phyloP scores from a whole-genome alignment of 2,888 invertebrate genomes.

The Exocentrus adspersus region DNA sequence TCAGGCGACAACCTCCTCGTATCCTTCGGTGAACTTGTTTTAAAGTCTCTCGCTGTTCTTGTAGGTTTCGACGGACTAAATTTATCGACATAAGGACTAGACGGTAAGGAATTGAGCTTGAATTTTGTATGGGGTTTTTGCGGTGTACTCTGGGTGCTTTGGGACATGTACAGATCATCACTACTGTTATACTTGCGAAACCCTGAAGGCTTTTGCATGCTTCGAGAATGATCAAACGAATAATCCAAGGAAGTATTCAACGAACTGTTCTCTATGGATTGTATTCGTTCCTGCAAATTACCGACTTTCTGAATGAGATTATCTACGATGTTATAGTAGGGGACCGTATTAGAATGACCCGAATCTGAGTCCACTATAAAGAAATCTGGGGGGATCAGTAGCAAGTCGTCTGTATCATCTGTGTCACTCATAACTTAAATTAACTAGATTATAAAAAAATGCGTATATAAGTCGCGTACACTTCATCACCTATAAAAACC shows the following conservation, averaged over 20 bases:
- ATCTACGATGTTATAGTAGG: constrained; percentile 68
- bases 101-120: constrained; percentile 56
- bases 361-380: constrained; percentile 70
- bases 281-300: constrained; percentile 66
- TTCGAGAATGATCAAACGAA: constrained; percentile 34
- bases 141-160: constrained; percentile 60
- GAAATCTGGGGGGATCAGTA: constrained; percentile 82
- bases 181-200: constrained; percentile 51
- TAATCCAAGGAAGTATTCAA: constrained; percentile 48
- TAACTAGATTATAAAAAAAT: constrained; percentile 1
- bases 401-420: constrained; percentile 85
- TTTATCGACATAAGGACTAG: constrained; percentile 52
- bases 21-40: constrained; percentile 32
- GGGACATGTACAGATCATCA: constrained; percentile 49
- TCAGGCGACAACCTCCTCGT: neutral
- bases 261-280: constrained; percentile 63
- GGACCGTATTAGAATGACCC: constrained; percentile 58
- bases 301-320: constrained; percentile 73
- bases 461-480: neutral
- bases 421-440: constrained; percentile 71
- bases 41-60: constrained; percentile 18
- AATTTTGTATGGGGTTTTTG: constrained; percentile 57
- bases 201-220: constrained; percentile 35
- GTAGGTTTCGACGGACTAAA: constrained; percentile 37
- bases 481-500: constrained; percentile 27